These are phyloP conservation scores for Lasaia peninsularis DNA, from an alignment of 1,140 invertebrate species.

Conservation along the genomic window DNA sequence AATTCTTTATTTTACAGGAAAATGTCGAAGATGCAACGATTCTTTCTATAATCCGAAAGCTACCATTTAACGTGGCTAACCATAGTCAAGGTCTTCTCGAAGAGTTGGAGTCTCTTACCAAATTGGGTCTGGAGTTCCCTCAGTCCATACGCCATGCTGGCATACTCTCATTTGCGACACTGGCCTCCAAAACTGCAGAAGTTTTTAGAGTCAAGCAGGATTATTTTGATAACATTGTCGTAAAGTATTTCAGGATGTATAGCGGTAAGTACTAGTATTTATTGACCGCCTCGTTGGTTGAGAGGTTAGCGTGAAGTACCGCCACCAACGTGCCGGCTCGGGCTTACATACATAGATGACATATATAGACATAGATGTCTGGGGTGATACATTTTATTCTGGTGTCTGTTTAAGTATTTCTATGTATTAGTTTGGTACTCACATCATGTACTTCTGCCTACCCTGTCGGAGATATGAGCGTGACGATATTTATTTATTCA, in stretches of 20 bases:
- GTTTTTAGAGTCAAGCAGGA: constrained; percentile 77
- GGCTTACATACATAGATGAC: too few species aligned
- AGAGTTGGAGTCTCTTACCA: constrained; percentile 59
- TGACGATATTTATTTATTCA: too few species aligned
- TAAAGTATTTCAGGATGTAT: constrained; percentile 82
- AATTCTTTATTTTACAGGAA: constrained; percentile 31
- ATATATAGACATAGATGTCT: too few species aligned
- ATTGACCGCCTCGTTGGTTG: too few species aligned
- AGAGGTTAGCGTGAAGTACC: too few species aligned
- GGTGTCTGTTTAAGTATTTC: too few species aligned
- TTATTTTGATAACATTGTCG: constrained; percentile 83
- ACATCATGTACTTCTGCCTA: too few species aligned
- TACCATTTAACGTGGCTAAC: constrained; percentile 64
- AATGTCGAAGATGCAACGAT: constrained; percentile 59
- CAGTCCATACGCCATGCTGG: constrained; percentile 81
- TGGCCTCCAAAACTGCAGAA: constrained; percentile 82
- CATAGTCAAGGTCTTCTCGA: constrained; percentile 62
- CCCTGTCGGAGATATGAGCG: too few species aligned
- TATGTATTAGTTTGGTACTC: too few species aligned
- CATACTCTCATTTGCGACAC: constrained; percentile 82
- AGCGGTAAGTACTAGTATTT: constrained; percentile 41
- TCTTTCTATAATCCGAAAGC: constrained; percentile 57
- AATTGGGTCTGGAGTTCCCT: constrained; percentile 52
- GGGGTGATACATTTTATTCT: too few species aligned
- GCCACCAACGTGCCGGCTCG: too few species aligned